Evolutionary conservation across 2,888 invertebrate species (phyloP).

Genomic region (Ceriagrion tenellum): DNA sequence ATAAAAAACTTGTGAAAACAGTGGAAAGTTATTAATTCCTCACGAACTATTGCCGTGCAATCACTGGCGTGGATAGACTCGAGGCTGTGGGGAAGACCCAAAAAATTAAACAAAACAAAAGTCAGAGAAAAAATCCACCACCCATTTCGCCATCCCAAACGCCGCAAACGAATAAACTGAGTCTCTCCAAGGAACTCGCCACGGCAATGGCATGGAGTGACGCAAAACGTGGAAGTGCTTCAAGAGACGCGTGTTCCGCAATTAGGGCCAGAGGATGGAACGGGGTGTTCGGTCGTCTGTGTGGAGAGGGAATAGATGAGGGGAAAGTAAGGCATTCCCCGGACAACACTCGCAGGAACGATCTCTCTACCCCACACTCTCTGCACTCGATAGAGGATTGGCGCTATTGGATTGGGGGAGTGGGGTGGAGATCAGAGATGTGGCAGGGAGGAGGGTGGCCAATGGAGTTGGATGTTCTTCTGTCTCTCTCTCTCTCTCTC

Average conservation of each 20-base stretch:
- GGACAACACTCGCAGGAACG: background rate
- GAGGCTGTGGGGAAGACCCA: background rate
- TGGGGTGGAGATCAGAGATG: too few species aligned
- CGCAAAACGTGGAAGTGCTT: slow-evolving; percentile 31
- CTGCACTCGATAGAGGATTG: too few species aligned
- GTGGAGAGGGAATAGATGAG: background rate
- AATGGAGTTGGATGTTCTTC: background rate
- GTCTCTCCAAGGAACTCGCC: too few species aligned
- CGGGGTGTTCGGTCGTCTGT: background rate
- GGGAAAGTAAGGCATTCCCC: slow-evolving; percentile 22
- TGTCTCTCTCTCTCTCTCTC: background rate
- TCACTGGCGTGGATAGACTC: background rate
- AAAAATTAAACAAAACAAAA: too few species aligned
- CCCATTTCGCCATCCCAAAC: background rate
- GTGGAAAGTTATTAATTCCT: too few species aligned
- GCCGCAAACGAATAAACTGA: too few species aligned
- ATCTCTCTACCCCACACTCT: background rate
- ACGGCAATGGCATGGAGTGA: too few species aligned
- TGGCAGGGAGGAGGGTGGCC: too few species aligned
- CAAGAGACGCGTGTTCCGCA: background rate
- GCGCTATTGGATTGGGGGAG: too few species aligned
- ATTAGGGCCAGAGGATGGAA: slow-evolving; percentile 1
- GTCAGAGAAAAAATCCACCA: background rate
- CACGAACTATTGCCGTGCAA: background rate
- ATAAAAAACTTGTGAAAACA: too few species aligned